Percentiles rank a stretch among this genome's conserved stretches.
Conservation (phyloP, 2,888 invertebrate genomes). For the Sesia apiformis region DNA sequence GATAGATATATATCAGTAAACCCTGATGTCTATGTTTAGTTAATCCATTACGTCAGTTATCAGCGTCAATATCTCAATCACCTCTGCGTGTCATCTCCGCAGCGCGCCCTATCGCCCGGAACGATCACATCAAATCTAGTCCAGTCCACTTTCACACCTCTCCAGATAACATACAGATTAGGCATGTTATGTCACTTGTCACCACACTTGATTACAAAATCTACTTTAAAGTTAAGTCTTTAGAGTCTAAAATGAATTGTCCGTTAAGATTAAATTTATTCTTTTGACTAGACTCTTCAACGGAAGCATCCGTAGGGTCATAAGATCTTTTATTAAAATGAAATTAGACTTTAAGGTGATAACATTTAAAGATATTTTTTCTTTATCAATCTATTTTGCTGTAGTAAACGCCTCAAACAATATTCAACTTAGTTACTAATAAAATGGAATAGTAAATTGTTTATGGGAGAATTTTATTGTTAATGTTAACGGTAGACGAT, state of each 20-base stretch:
- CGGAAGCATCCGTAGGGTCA: no score
- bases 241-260: neutral
- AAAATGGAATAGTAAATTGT: no score
- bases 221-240: neutral
- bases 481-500: no score
- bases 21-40: neutral
- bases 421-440: no score
- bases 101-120: slow-evolving; percentile 1
- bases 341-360: no score
- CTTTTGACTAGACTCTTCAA: neutral
- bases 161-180: slow-evolving; percentile 13
- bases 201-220: neutral
- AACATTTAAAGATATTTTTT: no score
- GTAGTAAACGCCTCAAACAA: no score
- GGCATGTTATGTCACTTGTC: slow-evolving; percentile 7
- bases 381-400: no score
- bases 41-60: neutral
- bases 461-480: no score
- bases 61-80: slow-evolving; percentile 17
- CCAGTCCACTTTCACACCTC: slow-evolving; percentile 5
- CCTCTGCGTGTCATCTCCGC: neutral
- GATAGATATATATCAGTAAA: no score
- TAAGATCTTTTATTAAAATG: no score
- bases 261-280: neutral
- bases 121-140: slow-evolving; percentile 2